Base-by-base conservation (phyloP, 2,888 invertebrate species). In the Melitaea athalia region DNA sequence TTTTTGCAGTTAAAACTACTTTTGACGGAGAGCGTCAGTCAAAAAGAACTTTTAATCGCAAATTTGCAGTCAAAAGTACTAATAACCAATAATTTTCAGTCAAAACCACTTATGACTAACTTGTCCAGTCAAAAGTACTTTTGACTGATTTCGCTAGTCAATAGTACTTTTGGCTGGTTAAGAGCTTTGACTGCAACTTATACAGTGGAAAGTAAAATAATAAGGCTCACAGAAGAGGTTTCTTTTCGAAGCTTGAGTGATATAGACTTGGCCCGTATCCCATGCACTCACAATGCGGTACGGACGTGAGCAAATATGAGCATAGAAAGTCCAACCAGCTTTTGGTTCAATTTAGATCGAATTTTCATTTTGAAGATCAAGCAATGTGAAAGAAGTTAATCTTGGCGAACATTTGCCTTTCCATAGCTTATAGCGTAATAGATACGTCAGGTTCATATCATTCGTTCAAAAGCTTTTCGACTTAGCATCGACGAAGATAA, bases 181-280 rank as follows among this genome's bases (percentile, higher is more conserved):
- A n/a, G n/a, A n/a, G n/a, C n/a, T 33, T 6, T 38, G 31, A 53
- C 14, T 53, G 7, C 12, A 53, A 33, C 33, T 33, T 1, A 4
- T 52, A 24, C 24, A 52, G 24, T 24, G 24, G 38, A 55, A 42
- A 31, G 60, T 7, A 55, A 64, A 42, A 55, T 63, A 63, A 63
- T 68, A 63, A 63, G 42, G 63, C 31, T 61, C 49, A 49, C 14
- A 11, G 63, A 59, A 57, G 47, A 77, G 77, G 75, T 76, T 74
- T 71, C 71, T 74, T 78, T 77, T 59, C 60, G 73, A 67, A 60
- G 63, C 68, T 67, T 65, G 67, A 66, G 59, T 65, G 59, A 72
- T 73, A 75, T 76, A 71, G 72, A 74, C 73, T 75, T 73, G 69
- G 73, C 72, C 72, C 69, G 71, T 71, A 78, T 77, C 73, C 73